Base-by-base conservation (phyloP, 92 coral and sea anemone species). In the Epizoanthus rinbou region DNA sequence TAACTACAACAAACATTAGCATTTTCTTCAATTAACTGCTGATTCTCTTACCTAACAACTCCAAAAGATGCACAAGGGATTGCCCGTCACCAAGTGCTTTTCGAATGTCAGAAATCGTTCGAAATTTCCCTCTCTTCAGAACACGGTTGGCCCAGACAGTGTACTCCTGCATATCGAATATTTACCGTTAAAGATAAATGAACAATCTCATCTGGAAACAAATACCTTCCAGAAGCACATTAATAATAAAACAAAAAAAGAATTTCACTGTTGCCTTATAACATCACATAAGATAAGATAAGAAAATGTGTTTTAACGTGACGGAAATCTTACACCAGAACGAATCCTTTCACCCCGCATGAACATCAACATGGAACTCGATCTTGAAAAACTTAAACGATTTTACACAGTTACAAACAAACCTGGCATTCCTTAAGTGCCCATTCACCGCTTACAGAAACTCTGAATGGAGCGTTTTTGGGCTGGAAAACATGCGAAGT, bases 41-140 rank as follows among this genome's bases (percentile, higher is more conserved):
- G 62, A 41, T 62, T 78, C 35, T 22, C 97, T 85, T 83, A 96
- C 99, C 91, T 56, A 96, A 79, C 68, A 87, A 74, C 88, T 96
- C 99, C 83, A 96, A 70, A 62, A 96, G 87, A 81, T 94, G 87
- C 16, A 96, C 98, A 78, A 96, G 87, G 1, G 97, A 89, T 64
- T 86, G 91, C 0, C 99, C 99, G 83, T 96, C 99, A 47, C 99
- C 98, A 14, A 96, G 65, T 21, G 99, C 86, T 58, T 92, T 95
- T 10, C 99, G 88, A 74, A 96, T 89, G 74, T 96, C 99, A 50
- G 94, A 63, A 75, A 96, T 90, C 4, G 88, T 67, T 50, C 99
- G 85, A 57, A 86, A 91, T 43, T 88, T 89, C 35, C 94, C 97
- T 63, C 90, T 91, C 84, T 90, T 85, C 69, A 96, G 78, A 76